phyloP scores from a whole-genome alignment of 2,113 vertebrate genomes.

The Eonycteris spelaea region DNA sequence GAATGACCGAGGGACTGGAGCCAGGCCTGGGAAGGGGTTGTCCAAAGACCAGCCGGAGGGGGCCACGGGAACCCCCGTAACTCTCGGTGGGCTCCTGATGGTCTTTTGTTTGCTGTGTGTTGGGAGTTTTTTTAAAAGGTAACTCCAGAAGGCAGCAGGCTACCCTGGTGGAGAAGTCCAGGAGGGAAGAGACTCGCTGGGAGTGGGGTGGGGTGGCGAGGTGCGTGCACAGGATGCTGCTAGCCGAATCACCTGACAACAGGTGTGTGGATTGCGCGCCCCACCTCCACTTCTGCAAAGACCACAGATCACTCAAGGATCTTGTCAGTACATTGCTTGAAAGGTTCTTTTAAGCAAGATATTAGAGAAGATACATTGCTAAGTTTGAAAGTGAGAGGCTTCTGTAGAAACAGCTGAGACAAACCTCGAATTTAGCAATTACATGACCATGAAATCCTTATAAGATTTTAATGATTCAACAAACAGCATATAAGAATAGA shows the following conservation, averaged over 20 bases:
- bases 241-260: constrained; percentile 54
- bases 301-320: neutral
- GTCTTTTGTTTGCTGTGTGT: constrained; percentile 69
- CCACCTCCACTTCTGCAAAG: neutral
- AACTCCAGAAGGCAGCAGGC: constrained; percentile 1
- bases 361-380: neutral
- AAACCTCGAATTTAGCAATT: constrained; percentile 18
- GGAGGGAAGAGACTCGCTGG: neutral
- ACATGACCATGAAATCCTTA: neutral
- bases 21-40: neutral
- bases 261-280: constrained; percentile 42
- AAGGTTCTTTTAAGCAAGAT: neutral
- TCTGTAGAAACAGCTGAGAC: neutral
- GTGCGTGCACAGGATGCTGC: neutral
- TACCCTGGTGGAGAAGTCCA: neutral
- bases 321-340: neutral
- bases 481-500: constrained; percentile 52
- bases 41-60: neutral
- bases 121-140: constrained; percentile 34
- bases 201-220: neutral
- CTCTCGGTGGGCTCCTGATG: neutral
- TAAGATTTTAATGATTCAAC: constrained; percentile 61
- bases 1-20: neutral
- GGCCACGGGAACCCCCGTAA: neutral
- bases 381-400: constrained; percentile 30